These are phyloP conservation scores for Mormyrus hasselquistii DNA, from an alignment of 2,797 vertebrate species.

Conservation along the genomic window DNA sequence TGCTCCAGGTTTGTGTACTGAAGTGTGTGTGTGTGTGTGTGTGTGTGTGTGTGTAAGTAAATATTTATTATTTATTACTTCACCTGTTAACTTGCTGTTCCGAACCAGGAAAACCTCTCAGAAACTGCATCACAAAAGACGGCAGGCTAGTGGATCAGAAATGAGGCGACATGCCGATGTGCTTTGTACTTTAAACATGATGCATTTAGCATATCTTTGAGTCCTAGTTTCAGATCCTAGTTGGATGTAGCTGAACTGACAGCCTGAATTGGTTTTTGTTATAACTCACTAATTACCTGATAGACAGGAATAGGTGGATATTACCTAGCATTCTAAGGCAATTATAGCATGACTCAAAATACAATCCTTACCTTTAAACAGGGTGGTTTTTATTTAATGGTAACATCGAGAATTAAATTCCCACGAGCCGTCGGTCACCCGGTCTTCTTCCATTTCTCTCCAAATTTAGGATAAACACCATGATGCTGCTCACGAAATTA, in stretches of 20 bases:
- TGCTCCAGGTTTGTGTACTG: background rate
- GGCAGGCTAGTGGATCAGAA: background rate
- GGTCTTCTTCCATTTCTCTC: constrained; percentile 8
- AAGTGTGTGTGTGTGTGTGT: background rate
- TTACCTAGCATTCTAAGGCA: background rate
- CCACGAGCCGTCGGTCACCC: background rate
- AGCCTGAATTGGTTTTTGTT: background rate
- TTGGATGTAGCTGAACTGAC: background rate
- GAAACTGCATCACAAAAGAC: background rate
- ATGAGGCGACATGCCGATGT: background rate
- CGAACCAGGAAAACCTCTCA: background rate
- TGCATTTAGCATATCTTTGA: background rate
- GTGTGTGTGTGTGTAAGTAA: background rate
- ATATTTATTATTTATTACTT: background rate
- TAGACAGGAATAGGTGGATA: background rate
- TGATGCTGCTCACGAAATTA: constrained; percentile 99
- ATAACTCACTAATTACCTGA: background rate
- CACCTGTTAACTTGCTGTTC: background rate
- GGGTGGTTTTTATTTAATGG: background rate
- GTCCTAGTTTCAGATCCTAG: background rate
- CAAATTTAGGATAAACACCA: constrained; percentile 93
- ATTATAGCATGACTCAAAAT: background rate
- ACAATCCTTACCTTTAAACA: background rate
- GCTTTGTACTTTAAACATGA: no score
- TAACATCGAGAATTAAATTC: background rate